Evolutionary conservation across 2,888 invertebrate species (phyloP).

Genomic region (Ornithoptera alexandrae): DNA sequence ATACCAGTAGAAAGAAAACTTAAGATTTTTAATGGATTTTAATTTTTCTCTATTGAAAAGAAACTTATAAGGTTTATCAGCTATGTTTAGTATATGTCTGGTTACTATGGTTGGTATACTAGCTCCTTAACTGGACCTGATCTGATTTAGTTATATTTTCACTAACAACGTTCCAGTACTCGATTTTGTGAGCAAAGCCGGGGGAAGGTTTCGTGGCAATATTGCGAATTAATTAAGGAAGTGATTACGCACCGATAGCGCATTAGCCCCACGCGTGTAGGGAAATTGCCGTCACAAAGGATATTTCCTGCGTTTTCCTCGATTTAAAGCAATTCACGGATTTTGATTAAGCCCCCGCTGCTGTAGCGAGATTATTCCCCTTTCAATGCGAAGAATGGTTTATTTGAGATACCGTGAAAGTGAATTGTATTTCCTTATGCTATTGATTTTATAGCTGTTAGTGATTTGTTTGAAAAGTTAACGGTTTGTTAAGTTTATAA

Average conservation of each 20-base stretch:
- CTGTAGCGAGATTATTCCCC: slow-evolving; percentile 77
- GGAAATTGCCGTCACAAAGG: slow-evolving; percentile 78
- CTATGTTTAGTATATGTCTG: too few species aligned
- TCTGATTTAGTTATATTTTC: background rate
- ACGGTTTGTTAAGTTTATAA: slow-evolving; percentile 36
- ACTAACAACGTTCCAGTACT: background rate
- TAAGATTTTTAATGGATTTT: too few species aligned
- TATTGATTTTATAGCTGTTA: slow-evolving; percentile 65
- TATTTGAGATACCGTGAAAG: slow-evolving; percentile 78
- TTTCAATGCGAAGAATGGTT: slow-evolving; percentile 79
- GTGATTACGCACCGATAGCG: slow-evolving; percentile 77
- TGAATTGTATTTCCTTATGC: slow-evolving; percentile 75
- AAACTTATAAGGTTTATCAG: too few species aligned
- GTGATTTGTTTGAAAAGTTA: slow-evolving; percentile 37
- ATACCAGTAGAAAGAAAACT: too few species aligned
- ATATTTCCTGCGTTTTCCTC: slow-evolving; percentile 79
- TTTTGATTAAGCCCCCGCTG: slow-evolving; percentile 79
- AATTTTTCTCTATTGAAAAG: too few species aligned
- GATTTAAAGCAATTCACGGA: slow-evolving; percentile 80
- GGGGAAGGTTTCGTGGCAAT: slow-evolving; percentile 44
- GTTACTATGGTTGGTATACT: too few species aligned
- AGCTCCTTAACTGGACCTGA: background rate
- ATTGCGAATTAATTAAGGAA: slow-evolving; percentile 79
- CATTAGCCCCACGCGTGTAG: slow-evolving; percentile 74
- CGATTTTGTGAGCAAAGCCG: slow-evolving; percentile 32